These are phyloP conservation scores for Knipowitschia caucasica DNA, from an alignment of 2,797 vertebrate species.

Conservation along the genomic window DNA sequence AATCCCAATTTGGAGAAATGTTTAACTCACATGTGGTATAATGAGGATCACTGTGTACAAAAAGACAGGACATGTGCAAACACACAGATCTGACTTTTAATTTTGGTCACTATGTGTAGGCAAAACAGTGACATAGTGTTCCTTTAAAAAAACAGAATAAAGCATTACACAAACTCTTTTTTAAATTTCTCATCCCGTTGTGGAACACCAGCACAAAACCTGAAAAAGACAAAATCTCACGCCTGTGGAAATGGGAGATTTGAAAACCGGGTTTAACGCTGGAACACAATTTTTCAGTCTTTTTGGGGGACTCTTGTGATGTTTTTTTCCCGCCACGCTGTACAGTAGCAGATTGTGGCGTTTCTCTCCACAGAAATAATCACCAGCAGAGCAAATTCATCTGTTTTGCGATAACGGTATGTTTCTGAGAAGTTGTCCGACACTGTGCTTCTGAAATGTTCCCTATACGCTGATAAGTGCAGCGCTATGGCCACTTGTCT, in stretches of 20 bases:
- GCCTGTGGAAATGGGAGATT: conserved; percentile 50
- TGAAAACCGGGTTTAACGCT: conserved; percentile 43
- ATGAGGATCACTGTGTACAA: too few relatives aligned
- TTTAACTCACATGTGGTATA: too few relatives aligned
- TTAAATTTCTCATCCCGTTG: conserved; percentile 33
- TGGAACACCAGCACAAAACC: conserved; percentile 14
- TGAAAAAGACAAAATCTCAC: conserved; percentile 38
- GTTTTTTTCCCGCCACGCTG: conserved; percentile 37
- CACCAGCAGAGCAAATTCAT: conserved; percentile 65
- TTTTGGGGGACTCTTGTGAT: conserved; percentile 37
- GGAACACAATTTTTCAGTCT: conserved; percentile 33
- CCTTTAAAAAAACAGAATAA: background rate
- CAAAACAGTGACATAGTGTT: background rate
- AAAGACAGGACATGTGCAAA: too few relatives aligned
- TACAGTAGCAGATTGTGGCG: conserved; percentile 51
- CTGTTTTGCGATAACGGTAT: conserved; percentile 62
- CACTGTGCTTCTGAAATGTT: conserved; percentile 52
- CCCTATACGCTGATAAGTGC: conserved; percentile 41
- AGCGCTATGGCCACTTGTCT: conserved; percentile 33
- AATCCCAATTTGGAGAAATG: too few relatives aligned
- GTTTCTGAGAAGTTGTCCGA: conserved; percentile 65
- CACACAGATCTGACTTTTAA: background rate
- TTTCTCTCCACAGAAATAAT: conserved; percentile 51
- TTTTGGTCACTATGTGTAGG: background rate
- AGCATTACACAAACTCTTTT: conserved; percentile 6